Evolutionary conservation across 2,113 vertebrate species (phyloP).

Genomic region (Tragelaphus scriptus): DNA sequence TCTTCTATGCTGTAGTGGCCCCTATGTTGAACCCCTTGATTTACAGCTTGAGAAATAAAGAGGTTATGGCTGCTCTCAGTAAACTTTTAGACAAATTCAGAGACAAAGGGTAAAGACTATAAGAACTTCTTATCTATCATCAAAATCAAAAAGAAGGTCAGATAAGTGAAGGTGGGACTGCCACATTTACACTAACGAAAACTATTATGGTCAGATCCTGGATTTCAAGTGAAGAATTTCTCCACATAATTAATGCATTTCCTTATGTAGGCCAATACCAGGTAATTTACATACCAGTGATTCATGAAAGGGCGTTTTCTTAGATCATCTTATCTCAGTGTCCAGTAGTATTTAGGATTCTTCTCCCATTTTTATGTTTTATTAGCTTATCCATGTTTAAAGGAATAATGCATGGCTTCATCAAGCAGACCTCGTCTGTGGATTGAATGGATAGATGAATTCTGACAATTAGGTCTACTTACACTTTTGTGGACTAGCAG

Average conservation of each 20-base stretch:
- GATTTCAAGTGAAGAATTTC: background rate
- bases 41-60: slow-evolving; percentile 66
- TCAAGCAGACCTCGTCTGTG: background rate
- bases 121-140: background rate
- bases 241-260: background rate
- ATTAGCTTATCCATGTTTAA: background rate
- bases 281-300: background rate
- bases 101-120: background rate
- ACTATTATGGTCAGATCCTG: background rate
- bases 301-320: background rate
- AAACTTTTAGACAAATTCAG: slow-evolving; percentile 34
- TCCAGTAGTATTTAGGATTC: background rate
- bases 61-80: slow-evolving; percentile 26
- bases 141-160: background rate
- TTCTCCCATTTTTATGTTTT: background rate
- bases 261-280: background rate
- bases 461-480: background rate
- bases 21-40: slow-evolving; percentile 64
- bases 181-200: background rate
- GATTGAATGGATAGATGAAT: background rate
- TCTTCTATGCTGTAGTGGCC: slow-evolving; percentile 39
- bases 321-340: background rate
- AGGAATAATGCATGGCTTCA: background rate
- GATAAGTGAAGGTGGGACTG: background rate
- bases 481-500: background rate